Conservation (phyloP, 2,113 vertebrate species). For the Clarias macrocephalus region DNA sequence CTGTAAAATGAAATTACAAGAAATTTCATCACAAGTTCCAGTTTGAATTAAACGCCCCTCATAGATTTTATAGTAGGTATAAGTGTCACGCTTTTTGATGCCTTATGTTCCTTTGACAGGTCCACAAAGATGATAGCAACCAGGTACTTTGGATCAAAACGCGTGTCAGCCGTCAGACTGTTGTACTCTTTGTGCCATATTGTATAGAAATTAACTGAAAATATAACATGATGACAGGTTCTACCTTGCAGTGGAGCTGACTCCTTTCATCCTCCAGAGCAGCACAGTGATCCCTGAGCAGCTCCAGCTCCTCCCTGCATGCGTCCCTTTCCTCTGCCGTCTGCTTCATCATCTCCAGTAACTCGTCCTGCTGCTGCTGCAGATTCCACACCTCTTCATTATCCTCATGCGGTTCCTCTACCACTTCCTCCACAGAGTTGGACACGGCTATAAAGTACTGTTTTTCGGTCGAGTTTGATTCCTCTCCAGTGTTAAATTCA, state of each 20-base stretch:
- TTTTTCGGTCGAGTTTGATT: not conserved
- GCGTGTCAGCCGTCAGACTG: not conserved
- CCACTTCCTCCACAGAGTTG: not conserved
- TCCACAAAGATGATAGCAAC: not conserved
- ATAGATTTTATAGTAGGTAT: too few relatives aligned
- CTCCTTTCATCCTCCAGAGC: conserved; percentile 73
- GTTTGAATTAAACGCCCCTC: not conserved
- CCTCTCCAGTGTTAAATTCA: conserved; percentile 1
- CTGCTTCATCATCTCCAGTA: conserved; percentile 39
- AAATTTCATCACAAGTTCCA: too few relatives aligned
- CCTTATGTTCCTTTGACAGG: not conserved
- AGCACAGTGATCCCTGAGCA: conserved; percentile 69
- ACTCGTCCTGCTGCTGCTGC: conserved; percentile 44
- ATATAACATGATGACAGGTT: not conserved
- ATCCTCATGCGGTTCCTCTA: not conserved
- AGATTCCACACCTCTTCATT: conserved; percentile 11
- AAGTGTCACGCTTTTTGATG: not conserved
- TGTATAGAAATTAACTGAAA: not conserved
- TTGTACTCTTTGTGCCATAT: not conserved
- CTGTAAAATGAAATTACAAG: too few relatives aligned
- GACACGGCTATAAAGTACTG: not conserved
- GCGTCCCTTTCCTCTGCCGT: conserved; percentile 68
- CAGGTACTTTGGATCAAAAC: not conserved
- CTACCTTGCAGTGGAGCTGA: conserved; percentile 74
- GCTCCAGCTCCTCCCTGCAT: conserved; percentile 73